Percentiles rank a stretch among this genome's conserved stretches.
phyloP scores from a whole-genome alignment of 35 echinoderm and acorn worm species.

The Stichopus chloronotus region DNA sequence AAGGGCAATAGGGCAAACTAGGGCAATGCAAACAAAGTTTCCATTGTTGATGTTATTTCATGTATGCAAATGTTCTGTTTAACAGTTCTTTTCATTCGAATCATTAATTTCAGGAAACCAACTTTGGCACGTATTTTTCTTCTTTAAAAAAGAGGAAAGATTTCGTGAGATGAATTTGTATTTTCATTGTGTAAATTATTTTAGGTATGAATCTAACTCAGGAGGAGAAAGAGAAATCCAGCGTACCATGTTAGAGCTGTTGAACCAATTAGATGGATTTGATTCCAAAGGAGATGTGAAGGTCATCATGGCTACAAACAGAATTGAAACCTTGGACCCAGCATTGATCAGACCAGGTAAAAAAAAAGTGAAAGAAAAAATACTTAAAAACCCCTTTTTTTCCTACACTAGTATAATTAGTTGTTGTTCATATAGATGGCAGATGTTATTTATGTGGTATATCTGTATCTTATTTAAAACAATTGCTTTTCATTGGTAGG shows the following conservation, averaged over 20 bases:
- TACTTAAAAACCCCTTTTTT: not conserved
- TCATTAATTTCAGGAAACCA: too few relatives aligned
- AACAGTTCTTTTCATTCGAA: too few relatives aligned
- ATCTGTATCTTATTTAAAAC: not conserved
- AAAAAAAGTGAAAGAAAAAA: not conserved
- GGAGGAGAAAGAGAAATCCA: constrained; percentile 98
- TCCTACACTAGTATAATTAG: not conserved
- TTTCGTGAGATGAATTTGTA: too few relatives aligned
- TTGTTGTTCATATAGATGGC: not conserved
- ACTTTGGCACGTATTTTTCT: too few relatives aligned
- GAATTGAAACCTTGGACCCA: constrained; percentile 97
- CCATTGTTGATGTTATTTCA: not conserved
- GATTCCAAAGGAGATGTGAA: constrained; percentile 97
- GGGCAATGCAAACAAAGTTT: too few relatives aligned
- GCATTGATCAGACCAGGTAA: constrained; percentile 99
- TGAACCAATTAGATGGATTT: constrained; percentile 98
- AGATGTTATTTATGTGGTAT: not conserved
- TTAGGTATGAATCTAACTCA: constrained; percentile 97
- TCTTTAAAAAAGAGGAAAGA: too few relatives aligned
- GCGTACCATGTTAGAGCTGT: constrained; percentile 91
- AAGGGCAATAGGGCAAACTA: too few relatives aligned
- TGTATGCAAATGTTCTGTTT: too few relatives aligned
- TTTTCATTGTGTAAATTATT: not conserved
- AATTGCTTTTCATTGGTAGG: constrained; percentile 56
- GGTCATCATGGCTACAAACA: constrained; percentile 98